Conservation (phyloP, 2,888 invertebrate species). For the Vandiemenella viatica region DNA sequence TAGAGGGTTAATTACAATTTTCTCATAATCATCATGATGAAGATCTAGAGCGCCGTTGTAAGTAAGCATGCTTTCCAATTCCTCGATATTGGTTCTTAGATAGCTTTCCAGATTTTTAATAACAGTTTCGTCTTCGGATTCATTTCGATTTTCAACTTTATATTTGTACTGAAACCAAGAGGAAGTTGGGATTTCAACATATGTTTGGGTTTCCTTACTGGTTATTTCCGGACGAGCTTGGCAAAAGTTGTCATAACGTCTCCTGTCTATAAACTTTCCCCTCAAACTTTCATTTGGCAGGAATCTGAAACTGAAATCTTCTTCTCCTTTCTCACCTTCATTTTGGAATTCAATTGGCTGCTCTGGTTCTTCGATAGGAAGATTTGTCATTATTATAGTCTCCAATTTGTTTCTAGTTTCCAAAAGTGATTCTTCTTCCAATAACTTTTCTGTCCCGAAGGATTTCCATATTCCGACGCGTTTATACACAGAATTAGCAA, state of each 20-base stretch:
- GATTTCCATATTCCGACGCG: background rate
- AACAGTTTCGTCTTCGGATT: background rate
- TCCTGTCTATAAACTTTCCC: background rate
- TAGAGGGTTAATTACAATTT: background rate
- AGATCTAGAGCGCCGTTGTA: background rate
- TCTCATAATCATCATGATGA: background rate
- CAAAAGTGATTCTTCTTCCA: background rate
- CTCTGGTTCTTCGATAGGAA: background rate
- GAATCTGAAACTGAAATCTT: background rate
- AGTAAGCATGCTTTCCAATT: background rate
- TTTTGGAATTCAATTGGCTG: background rate
- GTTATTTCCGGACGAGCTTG: background rate
- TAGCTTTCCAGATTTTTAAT: background rate
- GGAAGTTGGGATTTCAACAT: background rate
- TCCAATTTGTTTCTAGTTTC: background rate
- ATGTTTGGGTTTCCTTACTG: background rate
- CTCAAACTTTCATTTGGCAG: background rate
- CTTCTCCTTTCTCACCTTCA: background rate
- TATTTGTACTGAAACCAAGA: background rate
- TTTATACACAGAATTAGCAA: background rate
- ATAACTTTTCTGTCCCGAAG: background rate
- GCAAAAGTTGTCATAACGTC: background rate
- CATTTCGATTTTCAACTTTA: background rate
- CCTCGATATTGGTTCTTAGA: background rate
- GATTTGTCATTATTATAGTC: background rate